Evolutionary conservation across 1,140 invertebrate genomes (phyloP).

Genomic region (Diabrotica undecimpunctata): DNA sequence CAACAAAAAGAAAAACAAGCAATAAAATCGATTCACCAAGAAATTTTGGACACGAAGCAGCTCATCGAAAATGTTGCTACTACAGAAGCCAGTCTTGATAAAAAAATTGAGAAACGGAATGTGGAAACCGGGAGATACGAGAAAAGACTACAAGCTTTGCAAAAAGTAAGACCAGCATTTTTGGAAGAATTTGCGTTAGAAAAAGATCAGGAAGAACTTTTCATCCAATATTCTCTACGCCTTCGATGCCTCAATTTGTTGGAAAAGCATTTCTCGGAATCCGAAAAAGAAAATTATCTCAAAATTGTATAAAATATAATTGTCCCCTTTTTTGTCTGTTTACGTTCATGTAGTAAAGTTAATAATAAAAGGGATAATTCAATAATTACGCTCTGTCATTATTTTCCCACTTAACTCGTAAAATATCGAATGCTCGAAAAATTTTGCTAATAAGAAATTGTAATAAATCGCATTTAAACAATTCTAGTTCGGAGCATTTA

Average conservation of each 20-base stretch:
- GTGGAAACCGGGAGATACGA: slow-evolving; percentile 88
- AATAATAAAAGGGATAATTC: no score
- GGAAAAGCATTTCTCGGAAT: slow-evolving; percentile 69
- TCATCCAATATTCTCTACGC: slow-evolving; percentile 83
- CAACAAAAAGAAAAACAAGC: no score
- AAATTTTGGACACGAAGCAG: slow-evolving; percentile 68
- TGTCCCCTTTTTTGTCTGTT: no score
- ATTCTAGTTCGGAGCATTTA: no score
- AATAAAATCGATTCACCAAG: slow-evolving; percentile 62
- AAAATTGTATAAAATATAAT: no score
- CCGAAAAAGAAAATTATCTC: no score
- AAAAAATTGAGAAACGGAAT: slow-evolving; percentile 87
- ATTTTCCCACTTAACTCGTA: no score
- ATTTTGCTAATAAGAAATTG: no score
- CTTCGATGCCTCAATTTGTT: slow-evolving; percentile 83
- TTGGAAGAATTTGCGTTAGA: slow-evolving; percentile 95
- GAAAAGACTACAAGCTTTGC: slow-evolving; percentile 87
- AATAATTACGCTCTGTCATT: no score
- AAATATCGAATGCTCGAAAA: no score
- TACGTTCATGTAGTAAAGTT: no score
- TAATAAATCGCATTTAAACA: no score
- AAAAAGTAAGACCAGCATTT: slow-evolving; percentile 95
- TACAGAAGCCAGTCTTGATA: slow-evolving; percentile 81
- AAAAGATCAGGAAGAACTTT: slow-evolving; percentile 77
- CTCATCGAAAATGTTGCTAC: slow-evolving; percentile 81